Conservation (phyloP, 2,113 vertebrate genomes). For the Rhipidura dahli region DNA sequence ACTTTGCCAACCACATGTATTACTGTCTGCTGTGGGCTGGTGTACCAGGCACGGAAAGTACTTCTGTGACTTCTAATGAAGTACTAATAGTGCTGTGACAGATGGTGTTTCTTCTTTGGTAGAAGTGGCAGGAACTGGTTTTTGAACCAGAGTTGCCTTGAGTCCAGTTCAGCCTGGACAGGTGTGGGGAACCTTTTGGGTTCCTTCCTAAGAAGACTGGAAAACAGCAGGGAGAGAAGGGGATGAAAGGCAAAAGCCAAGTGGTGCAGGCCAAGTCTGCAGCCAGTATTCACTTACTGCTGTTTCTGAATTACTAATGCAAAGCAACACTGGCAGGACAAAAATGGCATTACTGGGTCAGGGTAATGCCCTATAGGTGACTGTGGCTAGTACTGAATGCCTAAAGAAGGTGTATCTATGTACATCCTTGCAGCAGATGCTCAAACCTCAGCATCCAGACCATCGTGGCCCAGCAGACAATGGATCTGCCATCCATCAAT, state of each 20-base stretch:
- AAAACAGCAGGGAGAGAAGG: not conserved
- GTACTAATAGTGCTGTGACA: not conserved
- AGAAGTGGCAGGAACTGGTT: not conserved
- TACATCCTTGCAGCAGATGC: not conserved
- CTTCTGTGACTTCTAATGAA: not conserved
- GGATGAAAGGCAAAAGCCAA: not conserved
- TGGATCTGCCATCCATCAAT: not conserved
- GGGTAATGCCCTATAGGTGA: not conserved
- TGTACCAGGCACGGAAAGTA: not conserved
- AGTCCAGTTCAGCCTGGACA: not conserved
- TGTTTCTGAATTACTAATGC: not conserved
- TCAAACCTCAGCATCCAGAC: not conserved
- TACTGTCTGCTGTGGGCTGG: not conserved
- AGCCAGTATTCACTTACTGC: not conserved
- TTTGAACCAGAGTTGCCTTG: not conserved
- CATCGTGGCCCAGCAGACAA: not conserved
- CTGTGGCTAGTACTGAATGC: not conserved
- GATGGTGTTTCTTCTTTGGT: not conserved
- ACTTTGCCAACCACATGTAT: not conserved
- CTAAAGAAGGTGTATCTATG: not conserved
- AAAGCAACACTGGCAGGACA: not conserved
- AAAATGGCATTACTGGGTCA: not conserved
- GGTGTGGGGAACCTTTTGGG: not conserved
- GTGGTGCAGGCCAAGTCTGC: not conserved
- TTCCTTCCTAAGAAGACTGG: not conserved